Evolutionary conservation across 2,113 vertebrate species (phyloP).

Genomic region (Isurus oxyrinchus): DNA sequence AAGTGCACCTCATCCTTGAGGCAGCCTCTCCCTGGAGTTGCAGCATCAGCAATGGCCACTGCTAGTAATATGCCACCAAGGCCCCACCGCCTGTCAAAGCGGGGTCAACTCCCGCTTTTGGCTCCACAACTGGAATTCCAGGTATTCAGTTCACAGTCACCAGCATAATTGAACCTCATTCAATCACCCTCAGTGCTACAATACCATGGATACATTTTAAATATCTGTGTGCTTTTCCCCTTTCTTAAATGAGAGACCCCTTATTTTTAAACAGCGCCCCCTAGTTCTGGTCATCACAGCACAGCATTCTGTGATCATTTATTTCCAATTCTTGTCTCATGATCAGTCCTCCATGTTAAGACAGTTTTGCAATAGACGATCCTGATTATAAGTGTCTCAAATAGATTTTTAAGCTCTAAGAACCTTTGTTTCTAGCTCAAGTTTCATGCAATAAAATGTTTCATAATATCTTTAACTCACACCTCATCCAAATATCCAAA

Average conservation of each 20-base stretch:
- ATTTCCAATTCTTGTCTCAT: not conserved
- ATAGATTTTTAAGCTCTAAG: not conserved
- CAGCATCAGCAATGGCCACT: no score
- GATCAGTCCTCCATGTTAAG: not conserved
- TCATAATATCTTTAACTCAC: not conserved
- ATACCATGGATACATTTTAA: not conserved
- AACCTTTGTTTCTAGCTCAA: not conserved
- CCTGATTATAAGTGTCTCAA: not conserved
- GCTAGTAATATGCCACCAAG: no score
- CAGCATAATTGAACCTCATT: not conserved
- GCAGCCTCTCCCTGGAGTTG: no score
- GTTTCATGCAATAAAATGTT: not conserved
- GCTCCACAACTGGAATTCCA: no score
- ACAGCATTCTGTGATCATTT: not conserved
- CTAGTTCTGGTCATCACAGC: not conserved
- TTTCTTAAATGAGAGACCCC: no score
- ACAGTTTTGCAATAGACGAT: not conserved
- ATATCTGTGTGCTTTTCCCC: not conserved
- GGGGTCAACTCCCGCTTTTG: no score
- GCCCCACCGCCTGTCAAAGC: no score
- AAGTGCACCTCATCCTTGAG: no score
- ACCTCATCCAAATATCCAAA: not conserved
- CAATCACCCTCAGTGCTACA: not conserved
- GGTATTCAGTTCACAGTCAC: no score
- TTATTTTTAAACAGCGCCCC: no score